A percentile compares a stretch with the other conserved stretches of the same genome.
phyloP scores from a whole-genome alignment of 2,797 vertebrate genomes.

The Danio choprae region DNA sequence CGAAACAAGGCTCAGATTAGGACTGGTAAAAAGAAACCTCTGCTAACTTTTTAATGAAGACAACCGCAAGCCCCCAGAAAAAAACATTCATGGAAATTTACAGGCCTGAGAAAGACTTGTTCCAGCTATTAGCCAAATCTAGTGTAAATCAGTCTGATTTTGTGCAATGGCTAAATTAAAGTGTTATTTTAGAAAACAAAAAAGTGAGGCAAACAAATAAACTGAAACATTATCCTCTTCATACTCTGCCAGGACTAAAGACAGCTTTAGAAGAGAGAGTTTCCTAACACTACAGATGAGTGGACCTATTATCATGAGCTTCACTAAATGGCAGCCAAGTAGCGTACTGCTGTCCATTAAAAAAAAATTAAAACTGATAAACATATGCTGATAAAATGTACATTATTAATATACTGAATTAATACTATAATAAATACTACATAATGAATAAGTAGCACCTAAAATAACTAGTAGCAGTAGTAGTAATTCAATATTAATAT shows the following conservation, averaged over 20 bases:
- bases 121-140: constrained; percentile 4
- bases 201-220: background rate
- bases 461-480: too few relatives aligned
- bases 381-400: background rate
- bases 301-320: constrained; percentile 30
- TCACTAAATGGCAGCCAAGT: constrained; percentile 18
- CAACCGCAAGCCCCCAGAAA: constrained; percentile 39
- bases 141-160: constrained; percentile 12
- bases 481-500: too few relatives aligned
- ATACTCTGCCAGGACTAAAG: constrained; percentile 16
- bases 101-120: background rate
- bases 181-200: background rate
- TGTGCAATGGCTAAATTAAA: background rate
- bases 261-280: constrained; percentile 28
- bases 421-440: too few relatives aligned
- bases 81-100: constrained; percentile 46
- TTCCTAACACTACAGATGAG: constrained; percentile 22
- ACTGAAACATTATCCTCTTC: constrained; percentile 12
- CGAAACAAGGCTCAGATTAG: constrained; percentile 55
- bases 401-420: background rate
- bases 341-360: background rate
- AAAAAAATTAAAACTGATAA: constrained; percentile 10
- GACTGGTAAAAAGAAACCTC: constrained; percentile 54
- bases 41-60: constrained; percentile 68
- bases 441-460: too few relatives aligned